Conservation (phyloP, 2,888 invertebrate genomes). For the Mythimna loreyi region DNA sequence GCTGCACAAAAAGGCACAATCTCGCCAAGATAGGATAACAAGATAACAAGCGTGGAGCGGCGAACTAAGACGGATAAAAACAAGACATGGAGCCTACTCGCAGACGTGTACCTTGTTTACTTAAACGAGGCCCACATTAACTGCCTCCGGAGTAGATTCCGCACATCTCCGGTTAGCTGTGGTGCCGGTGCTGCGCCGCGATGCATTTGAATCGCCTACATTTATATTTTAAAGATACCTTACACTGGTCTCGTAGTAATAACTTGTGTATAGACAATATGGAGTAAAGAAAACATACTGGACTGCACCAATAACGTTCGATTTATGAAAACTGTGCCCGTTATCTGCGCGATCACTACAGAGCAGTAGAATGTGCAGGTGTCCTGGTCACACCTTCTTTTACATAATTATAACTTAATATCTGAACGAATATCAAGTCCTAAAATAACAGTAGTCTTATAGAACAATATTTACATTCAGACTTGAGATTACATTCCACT, state of each 20-base stretch:
- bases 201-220: slow-evolving; percentile 58
- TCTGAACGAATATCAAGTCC: not conserved
- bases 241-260: slow-evolving; percentile 4
- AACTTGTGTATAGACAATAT: not conserved
- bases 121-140: slow-evolving; percentile 86
- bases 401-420: slow-evolving; percentile 9
- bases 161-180: slow-evolving; percentile 61
- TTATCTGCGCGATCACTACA: not conserved
- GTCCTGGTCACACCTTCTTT: slow-evolving; percentile 1
- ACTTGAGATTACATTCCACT: slow-evolving; percentile 17
- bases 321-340: not conserved
- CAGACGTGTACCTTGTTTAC: slow-evolving; percentile 88
- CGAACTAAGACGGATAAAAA: slow-evolving; percentile 87
- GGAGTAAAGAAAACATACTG: not conserved
- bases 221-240: slow-evolving; percentile 34
- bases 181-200: slow-evolving; percentile 53
- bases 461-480: slow-evolving; percentile 39
- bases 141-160: slow-evolving; percentile 71
- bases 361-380: not conserved
- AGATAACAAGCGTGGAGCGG: slow-evolving; percentile 89
- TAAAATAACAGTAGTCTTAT: not conserved
- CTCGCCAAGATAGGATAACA: slow-evolving; percentile 89
- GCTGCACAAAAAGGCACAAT: slow-evolving; percentile 88
- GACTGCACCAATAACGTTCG: not conserved
- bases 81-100: slow-evolving; percentile 85